A percentile compares a stretch with the other conserved stretches of the same genome.
These are phyloP conservation scores for Athene cunicularia DNA, from an alignment of 2,113 vertebrate genomes.

Conservation along the genomic window DNA sequence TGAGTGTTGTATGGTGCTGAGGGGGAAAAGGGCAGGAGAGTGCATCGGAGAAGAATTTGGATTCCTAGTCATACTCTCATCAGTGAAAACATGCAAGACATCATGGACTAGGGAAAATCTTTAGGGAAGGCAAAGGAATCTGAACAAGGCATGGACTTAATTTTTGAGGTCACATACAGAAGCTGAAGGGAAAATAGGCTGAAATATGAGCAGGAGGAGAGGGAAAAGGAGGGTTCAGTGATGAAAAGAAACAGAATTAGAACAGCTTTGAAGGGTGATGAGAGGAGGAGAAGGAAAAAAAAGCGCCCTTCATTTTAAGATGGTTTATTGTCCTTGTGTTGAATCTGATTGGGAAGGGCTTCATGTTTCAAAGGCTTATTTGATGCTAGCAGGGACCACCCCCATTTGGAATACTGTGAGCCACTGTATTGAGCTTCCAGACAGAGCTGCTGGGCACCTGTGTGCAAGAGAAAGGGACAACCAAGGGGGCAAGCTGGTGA, in stretches of 20 bases:
- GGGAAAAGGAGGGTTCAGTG: not conserved
- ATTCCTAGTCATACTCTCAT: not conserved
- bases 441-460: not conserved
- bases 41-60: not conserved
- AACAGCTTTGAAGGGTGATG: slow-evolving; percentile 29
- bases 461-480: not conserved
- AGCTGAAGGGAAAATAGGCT: slow-evolving; percentile 2
- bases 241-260: slow-evolving; percentile 30
- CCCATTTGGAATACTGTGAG: not conserved
- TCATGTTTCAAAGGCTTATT: slow-evolving; percentile 1
- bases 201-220: not conserved
- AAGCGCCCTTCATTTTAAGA: not conserved
- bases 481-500: not conserved
- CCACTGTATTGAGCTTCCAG: not conserved
- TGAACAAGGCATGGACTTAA: rapidly evolving
- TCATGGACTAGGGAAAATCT: not conserved
- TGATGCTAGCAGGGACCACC: not conserved
- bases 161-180: not conserved
- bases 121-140: not conserved
- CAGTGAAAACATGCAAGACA: not conserved
- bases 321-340: not conserved
- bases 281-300: not conserved
- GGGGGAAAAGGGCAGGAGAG: not conserved
- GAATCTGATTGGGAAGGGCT: not conserved
- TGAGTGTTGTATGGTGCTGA: not conserved